Evolutionary conservation across 2,797 vertebrate genomes (phyloP), one percentile per base, ranked within the genome.

Genomic region (Nannoperca australis): DNA sequence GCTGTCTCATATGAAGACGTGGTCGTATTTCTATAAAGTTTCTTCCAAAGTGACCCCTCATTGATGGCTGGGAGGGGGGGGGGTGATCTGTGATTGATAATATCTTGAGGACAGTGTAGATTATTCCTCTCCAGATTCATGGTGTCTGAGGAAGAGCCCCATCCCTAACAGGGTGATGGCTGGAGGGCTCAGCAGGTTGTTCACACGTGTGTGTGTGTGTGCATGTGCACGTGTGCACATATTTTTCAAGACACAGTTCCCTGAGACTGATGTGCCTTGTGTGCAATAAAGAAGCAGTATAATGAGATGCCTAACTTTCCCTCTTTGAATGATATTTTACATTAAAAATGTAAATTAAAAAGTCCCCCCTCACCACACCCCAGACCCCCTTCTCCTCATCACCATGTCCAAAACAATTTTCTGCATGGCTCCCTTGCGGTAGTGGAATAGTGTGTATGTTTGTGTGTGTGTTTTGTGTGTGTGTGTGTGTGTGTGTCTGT

Each of bases 301-400:
- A 95, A 94, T 94, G 92, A 94, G 93, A 94, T 94, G 93, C 92
- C 92, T 88, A 94, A 93, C 90, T 94, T 94, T 93, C 85, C 88
- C 86, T 83, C 84, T 90, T 91, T 94, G 92, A 94, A 93, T 92
- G 90, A 94, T 95, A 93, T 93, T 94, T 94, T 92, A 87, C 93
- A 94, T 95, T 94, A 94, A 94, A 95, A 94, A 95, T 96, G 92
- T 92, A 94, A 94, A 95, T 94, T 90, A 93, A 94, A 94, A 94
- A 93, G 86, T 73, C 85, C 82, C 82, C 76, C 82, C 72, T 79
- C 78, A 74, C 83, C 86, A 86, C 78, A 84, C 59, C 78, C 66
- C 58, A 9, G 60, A 82, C 82, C 82, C 87, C 79, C 81, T 73
- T 85, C 79, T 88, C 85, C 88, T 90, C 92, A 93, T 94, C 91